Base-by-base conservation (phyloP, 2,888 invertebrate species). In the Criorhina ranunculi region DNA sequence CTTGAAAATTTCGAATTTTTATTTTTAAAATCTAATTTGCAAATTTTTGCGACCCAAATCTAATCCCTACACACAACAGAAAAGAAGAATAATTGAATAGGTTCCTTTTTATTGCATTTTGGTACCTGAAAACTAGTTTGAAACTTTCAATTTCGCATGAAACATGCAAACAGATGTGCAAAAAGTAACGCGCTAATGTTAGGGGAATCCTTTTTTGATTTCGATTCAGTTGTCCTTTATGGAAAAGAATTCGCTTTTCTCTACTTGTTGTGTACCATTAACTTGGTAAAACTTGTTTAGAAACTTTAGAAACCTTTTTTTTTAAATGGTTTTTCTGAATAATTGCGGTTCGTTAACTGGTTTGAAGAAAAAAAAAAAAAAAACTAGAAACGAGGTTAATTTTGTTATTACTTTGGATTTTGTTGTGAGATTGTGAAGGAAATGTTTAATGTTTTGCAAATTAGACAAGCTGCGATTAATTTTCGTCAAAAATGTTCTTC, bases 41-140 rank as follows among this genome's bases (percentile, higher is more conserved):
- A n/a, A n/a, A n/a, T n/a, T n/a, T n/a, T n/a, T n/a, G n/a, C n/a
- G n/a, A n/a, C n/a, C n/a, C n/a, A n/a, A n/a, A n/a, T n/a, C n/a
- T n/a, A n/a, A n/a, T n/a, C n/a, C n/a, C n/a, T n/a, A n/a, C n/a
- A n/a, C n/a, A n/a, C n/a, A n/a, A n/a, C n/a, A n/a, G n/a, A 40
- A 53, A 51, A 59, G 59, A 55, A 64, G 11, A 42, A 69, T 55
- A 64, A 76, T 76, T 81, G 75, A 42, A 40, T 69, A 76, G 69
- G 64, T 81, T 69, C 4, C n/a, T 51, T 60, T 72, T 37, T 15
- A 24, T 24, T 64, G n/a, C 46, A 40, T 44, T 31, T 49, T 6
- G 19, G 33, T 66, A 59, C 17, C 55, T 57, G 29, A 19, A n/a
- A 81, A 70, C 76, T 42, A 70, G 81, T 76, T 76, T 64, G 55